phyloP scores from a whole-genome alignment of 2,113 vertebrate genomes.

The Cryptotis parvus region DNA sequence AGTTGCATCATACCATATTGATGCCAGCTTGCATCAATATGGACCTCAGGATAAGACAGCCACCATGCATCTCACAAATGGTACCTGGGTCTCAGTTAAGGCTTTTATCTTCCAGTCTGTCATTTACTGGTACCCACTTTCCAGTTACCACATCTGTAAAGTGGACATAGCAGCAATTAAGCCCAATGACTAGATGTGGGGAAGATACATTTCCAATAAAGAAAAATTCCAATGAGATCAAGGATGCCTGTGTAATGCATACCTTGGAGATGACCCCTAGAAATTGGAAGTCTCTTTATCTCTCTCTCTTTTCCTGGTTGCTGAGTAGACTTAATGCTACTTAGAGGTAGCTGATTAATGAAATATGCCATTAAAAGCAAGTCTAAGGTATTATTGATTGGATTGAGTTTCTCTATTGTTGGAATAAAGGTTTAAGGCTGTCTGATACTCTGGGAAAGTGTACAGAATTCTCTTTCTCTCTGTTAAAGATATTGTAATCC shows the following conservation, averaged over 20 bases:
- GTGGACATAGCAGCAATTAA: neutral
- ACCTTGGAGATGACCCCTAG: neutral
- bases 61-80: neutral
- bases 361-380: conserved; percentile 26
- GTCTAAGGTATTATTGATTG: neutral
- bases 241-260: rapidly evolving
- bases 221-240: neutral
- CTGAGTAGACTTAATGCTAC: neutral
- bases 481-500: conserved; percentile 48
- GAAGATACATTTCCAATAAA: neutral
- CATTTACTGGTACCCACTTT: neutral
- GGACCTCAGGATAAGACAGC: neutral
- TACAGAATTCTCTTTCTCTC: neutral
- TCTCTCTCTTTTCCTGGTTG: neutral
- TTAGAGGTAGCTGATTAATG: neutral
- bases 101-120: neutral
- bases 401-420: neutral
- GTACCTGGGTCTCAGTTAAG: neutral
- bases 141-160: neutral
- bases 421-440: neutral
- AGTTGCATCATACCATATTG: neutral
- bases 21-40: neutral
- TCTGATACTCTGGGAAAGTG: neutral
- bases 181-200: neutral
- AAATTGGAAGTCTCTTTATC: neutral